phyloP scores from a whole-genome alignment of 1,140 invertebrate species.

The Ooceraea biroi region DNA sequence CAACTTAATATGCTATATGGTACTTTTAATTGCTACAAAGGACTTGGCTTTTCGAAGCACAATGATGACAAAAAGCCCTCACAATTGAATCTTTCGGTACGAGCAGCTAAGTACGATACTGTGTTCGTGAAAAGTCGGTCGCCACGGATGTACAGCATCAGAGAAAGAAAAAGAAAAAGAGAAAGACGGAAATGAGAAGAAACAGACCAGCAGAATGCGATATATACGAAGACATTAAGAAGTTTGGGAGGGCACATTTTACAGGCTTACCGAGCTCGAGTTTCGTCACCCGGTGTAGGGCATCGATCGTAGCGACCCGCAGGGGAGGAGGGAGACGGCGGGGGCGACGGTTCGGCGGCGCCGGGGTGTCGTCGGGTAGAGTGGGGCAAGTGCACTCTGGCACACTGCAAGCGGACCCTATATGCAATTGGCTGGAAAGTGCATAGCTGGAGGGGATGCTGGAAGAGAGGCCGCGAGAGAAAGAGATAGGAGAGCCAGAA shows the following conservation, averaged over 20 bases:
- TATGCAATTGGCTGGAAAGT: conserved; percentile 76
- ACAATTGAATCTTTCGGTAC: neutral
- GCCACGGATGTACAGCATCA: neutral
- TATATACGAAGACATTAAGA: conserved; percentile 26
- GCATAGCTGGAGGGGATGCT: conserved; percentile 68
- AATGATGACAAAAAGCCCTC: neutral
- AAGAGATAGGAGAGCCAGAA: conserved; percentile 62
- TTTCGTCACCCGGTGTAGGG: conserved; percentile 57
- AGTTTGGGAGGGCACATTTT: conserved; percentile 28
- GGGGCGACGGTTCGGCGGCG: conserved; percentile 66
- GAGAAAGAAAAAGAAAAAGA: neutral
- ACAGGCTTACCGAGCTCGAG: conserved; percentile 25
- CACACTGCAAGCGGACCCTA: conserved; percentile 68
- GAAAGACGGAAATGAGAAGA: neutral
- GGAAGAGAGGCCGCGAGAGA: conserved; percentile 45
- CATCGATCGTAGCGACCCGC: conserved; percentile 61
- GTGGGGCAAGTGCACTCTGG: conserved; percentile 71
- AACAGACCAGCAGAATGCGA: neutral
- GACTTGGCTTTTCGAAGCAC: neutral
- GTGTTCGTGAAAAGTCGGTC: conserved; percentile 30
- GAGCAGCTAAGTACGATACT: neutral
- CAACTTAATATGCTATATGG: too few species aligned
- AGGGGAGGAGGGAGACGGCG: neutral
- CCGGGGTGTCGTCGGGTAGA: conserved; percentile 65
- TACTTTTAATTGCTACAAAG: neutral